Evolutionary conservation across 2,797 vertebrate genomes (phyloP), one percentile per base, ranked within the genome.

Genomic region (Chelonia mydas): DNA sequence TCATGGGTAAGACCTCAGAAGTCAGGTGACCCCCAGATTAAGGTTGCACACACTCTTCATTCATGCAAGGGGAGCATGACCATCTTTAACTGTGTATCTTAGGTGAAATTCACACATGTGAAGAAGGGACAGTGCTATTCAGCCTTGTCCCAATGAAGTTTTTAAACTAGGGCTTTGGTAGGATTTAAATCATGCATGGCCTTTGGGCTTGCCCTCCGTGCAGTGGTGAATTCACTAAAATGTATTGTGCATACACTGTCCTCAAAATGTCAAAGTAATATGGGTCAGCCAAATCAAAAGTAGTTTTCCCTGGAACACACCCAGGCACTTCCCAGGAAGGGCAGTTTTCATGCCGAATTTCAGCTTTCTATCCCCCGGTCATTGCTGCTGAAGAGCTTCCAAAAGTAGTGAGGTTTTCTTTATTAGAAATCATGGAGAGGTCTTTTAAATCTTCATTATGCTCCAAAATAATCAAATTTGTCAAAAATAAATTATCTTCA

Each of bases 181-280:
- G 15, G 2, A 53, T 79, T 90, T 91, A 84, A 94, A 96, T 88
- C 68, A 95, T 8, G 61, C 68, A 92, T 86, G 37, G 84, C 49
- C 41, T 25, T 19, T 13, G n/a, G 0, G 0, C 28, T 45, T 72
- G 53, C 68, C 88, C 83, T 76, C 84, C 72, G 74, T 17, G 45
- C 86, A 3, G 5, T 72, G 41, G n/a, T 96, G 89, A 93, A 95
- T 93, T 84, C 92, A 96, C 84, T 87, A 89, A 92, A 90, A 80
- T 1, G 3, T 6, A 76, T 0, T 1, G 7, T 0, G 15, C 8
- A 1, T 0, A 7, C 13, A 0, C 61, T 86, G 37, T 0, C 0
- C 53, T 51, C 59, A 0, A 61, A 0, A 16, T 74, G 13, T 86
- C 51, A 68, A 92, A 95, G 87, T 89, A 78, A 84, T 55, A 49